A percentile compares a stretch with the other conserved stretches of the same genome.
phyloP scores from a whole-genome alignment of 2,888 invertebrate species.

The Julus scanicus region DNA sequence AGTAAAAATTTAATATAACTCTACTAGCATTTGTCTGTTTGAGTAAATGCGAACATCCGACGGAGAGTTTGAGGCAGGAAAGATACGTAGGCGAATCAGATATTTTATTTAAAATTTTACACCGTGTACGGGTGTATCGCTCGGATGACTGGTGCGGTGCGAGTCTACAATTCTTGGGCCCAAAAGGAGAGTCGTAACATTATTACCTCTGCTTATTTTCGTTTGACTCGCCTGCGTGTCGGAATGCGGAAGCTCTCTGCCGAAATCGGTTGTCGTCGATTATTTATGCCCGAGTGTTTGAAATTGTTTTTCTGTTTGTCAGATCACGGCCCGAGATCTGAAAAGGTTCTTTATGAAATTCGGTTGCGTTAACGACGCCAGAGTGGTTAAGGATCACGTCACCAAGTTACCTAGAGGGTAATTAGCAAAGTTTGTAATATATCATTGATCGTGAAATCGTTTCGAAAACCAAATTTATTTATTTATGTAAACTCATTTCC shows the following conservation, averaged over 20 bases:
- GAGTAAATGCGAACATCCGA: neutral
- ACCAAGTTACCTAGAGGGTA: slow-evolving; percentile 50
- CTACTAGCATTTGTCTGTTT: neutral
- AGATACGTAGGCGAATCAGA: no score
- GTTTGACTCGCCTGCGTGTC: no score
- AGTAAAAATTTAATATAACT: neutral
- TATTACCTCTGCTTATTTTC: no score
- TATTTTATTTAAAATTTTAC: no score
- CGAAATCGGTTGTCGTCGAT: neutral
- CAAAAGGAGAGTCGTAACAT: no score
- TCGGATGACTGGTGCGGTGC: no score
- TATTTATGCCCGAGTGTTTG: neutral
- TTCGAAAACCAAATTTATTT: neutral
- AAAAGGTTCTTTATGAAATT: slow-evolving; percentile 50
- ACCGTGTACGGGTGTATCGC: no score
- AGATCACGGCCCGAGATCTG: slow-evolving; percentile 4
- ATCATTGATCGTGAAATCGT: neutral
- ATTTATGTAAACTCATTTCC: no score
- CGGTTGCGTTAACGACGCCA: slow-evolving; percentile 29
- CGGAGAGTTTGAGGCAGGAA: neutral
- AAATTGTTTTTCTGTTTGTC: slow-evolving; percentile 41
- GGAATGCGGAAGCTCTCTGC: neutral
- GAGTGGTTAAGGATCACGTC: slow-evolving; percentile 19
- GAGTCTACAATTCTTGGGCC: no score
- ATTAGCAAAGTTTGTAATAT: neutral